Conservation (phyloP, 2,888 invertebrate genomes). For the Omphaloscelis lunosa region DNA sequence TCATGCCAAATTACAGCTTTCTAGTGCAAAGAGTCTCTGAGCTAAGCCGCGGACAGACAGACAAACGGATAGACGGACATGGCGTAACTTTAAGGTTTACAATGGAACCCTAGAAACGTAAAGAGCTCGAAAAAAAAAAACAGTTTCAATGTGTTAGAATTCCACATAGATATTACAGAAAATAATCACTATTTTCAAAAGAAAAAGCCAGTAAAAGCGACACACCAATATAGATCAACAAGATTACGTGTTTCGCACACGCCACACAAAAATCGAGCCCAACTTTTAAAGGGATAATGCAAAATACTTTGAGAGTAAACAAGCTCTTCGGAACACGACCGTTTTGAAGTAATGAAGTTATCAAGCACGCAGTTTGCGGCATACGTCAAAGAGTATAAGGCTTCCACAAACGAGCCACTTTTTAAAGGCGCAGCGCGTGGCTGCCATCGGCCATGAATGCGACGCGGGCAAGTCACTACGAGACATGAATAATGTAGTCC, state of each 20-base stretch:
- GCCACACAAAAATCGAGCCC: conserved; percentile 14
- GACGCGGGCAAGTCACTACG: not conserved
- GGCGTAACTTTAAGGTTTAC: too few relatives aligned
- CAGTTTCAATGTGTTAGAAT: not conserved
- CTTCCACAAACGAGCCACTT: conserved; percentile 33
- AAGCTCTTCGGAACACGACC: conserved; percentile 32
- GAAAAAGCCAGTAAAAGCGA: not conserved
- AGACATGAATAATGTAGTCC: conserved; percentile 47
- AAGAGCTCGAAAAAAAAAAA: not conserved
- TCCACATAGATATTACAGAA: not conserved
- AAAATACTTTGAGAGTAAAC: conserved; percentile 36
- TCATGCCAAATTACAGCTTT: too few relatives aligned
- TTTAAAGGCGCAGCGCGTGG: not conserved
- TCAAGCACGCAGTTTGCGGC: conserved; percentile 40
- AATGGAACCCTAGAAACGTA: too few relatives aligned
- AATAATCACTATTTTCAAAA: not conserved
- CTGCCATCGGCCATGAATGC: not conserved
- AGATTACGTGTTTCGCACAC: conserved; percentile 13
- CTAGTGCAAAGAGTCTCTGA: too few relatives aligned
- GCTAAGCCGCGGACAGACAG: too few relatives aligned
- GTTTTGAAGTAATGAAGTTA: conserved; percentile 56
- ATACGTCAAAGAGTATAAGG: conserved; percentile 34
- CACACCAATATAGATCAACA: not conserved
- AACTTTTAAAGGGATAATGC: conserved; percentile 43
- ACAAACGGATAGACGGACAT: too few relatives aligned